Percentiles rank a stretch among this genome's conserved stretches.
Evolutionary conservation across 2,113 vertebrate species (phyloP).

Genomic region (Cyrtonyx montezumae): DNA sequence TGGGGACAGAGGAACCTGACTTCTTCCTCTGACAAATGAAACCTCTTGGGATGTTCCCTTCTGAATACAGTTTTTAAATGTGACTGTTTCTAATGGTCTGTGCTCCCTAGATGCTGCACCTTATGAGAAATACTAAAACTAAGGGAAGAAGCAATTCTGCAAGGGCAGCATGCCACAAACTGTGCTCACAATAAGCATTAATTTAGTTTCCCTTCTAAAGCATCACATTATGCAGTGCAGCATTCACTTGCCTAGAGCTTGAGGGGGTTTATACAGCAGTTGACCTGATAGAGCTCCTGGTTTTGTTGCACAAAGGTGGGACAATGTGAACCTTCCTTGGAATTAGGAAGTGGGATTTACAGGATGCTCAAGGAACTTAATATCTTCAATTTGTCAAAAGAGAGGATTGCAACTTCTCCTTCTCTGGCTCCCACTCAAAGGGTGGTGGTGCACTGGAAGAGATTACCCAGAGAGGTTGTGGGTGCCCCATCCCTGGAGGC

Average conservation of each 20-base stretch:
- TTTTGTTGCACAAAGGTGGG: not conserved
- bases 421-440: not conserved
- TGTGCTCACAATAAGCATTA: accelerated
- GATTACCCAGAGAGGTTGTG: too few species aligned
- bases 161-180: accelerated
- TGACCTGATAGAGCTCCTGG: not conserved
- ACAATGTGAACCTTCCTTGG: accelerated
- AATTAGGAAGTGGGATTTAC: not conserved
- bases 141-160: not conserved
- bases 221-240: not conserved
- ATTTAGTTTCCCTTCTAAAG: not conserved
- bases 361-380: accelerated
- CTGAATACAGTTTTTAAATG: not conserved
- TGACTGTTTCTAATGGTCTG: not conserved
- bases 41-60: not conserved
- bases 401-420: accelerated
- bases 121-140: accelerated
- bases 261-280: not conserved
- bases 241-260: not conserved
- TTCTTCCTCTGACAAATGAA: not conserved
- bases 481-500: too few species aligned
- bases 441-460: too few species aligned
- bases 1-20: not conserved
- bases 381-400: not conserved
- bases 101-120: not conserved